phyloP scores from a whole-genome alignment of 2,113 vertebrate species.

The Diadophis punctatus region DNA sequence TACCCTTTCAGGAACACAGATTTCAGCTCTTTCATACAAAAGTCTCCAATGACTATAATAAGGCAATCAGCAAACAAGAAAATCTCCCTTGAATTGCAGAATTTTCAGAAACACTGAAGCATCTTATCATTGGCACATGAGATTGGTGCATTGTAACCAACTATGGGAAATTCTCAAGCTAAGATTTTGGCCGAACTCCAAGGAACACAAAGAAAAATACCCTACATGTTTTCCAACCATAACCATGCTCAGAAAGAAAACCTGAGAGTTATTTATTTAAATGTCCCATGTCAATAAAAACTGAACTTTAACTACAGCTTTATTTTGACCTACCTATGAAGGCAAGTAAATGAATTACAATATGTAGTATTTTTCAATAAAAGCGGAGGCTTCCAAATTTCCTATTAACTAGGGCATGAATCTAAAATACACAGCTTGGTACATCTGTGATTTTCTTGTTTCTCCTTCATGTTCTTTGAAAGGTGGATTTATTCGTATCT shows the following conservation, averaged over 20 bases:
- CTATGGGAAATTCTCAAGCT: not conserved
- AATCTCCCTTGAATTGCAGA: no score
- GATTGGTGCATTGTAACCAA: no score
- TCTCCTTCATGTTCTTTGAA: slow-evolving; percentile 63
- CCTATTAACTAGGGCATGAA: slow-evolving; percentile 64
- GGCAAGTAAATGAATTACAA: slow-evolving; percentile 56
- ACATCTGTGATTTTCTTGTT: slow-evolving; percentile 60
- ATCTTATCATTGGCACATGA: not conserved
- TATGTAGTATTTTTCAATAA: slow-evolving; percentile 55
- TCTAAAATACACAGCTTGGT: slow-evolving; percentile 63
- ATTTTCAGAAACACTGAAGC: no score
- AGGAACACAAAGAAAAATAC: not conserved
- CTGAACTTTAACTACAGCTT: slow-evolving; percentile 44
- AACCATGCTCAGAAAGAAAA: not conserved
- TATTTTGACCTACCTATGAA: slow-evolving; percentile 46
- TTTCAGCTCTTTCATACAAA: not conserved
- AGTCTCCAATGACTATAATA: not conserved
- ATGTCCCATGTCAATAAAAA: slow-evolving; percentile 32
- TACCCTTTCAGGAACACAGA: not conserved
- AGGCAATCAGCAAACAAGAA: not conserved
- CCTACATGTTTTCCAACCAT: not conserved
- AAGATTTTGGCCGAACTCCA: not conserved
- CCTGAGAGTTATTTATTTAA: not conserved
- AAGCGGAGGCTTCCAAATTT: slow-evolving; percentile 60
- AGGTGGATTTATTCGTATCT: slow-evolving; percentile 64